Conservation (phyloP, 2,797 vertebrate genomes). For the Gymnoscopelus microlampas region DNA sequence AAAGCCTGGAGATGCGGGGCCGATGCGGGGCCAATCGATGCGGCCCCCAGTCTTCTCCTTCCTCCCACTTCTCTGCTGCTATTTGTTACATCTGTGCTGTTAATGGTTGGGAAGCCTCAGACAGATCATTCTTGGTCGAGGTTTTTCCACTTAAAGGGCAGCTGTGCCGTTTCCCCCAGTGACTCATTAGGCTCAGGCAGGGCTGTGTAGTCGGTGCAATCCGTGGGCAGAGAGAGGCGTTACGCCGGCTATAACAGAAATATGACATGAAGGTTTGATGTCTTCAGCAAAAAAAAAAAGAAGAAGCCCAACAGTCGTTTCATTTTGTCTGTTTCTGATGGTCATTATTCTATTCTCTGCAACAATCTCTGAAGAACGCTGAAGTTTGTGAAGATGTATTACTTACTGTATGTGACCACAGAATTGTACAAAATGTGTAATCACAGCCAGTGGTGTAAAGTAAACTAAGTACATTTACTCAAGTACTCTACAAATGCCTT, state of each 20-base stretch:
- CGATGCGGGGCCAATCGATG: slow-evolving; percentile 24
- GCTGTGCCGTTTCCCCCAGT: slow-evolving; percentile 63
- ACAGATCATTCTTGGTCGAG: slow-evolving; percentile 61
- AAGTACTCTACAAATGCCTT: too few relatives aligned
- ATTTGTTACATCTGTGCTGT: slow-evolving; percentile 66
- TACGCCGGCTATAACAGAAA: slow-evolving; percentile 55
- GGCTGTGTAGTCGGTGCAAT: slow-evolving; percentile 49
- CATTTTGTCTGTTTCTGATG: slow-evolving; percentile 21
- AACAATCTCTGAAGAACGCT: neutral
- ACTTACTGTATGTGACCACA: too few relatives aligned
- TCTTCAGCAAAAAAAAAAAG: slow-evolving; percentile 39
- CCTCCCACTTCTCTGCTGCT: slow-evolving; percentile 35
- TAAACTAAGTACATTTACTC: too few relatives aligned
- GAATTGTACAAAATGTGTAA: too few relatives aligned
- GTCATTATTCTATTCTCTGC: neutral
- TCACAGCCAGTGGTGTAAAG: too few relatives aligned
- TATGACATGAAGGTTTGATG: slow-evolving; percentile 55
- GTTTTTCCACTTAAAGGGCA: slow-evolving; percentile 69
- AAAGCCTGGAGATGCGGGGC: slow-evolving; percentile 8
- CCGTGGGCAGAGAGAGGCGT: slow-evolving; percentile 42
- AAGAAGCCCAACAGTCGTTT: slow-evolving; percentile 48
- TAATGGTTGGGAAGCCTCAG: slow-evolving; percentile 61
- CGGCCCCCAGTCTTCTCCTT: neutral
- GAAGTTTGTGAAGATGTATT: too few relatives aligned
- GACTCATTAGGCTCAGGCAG: slow-evolving; percentile 71